Base-by-base conservation (phyloP, 1,140 invertebrate species). In the Scylla paramamosain region DNA sequence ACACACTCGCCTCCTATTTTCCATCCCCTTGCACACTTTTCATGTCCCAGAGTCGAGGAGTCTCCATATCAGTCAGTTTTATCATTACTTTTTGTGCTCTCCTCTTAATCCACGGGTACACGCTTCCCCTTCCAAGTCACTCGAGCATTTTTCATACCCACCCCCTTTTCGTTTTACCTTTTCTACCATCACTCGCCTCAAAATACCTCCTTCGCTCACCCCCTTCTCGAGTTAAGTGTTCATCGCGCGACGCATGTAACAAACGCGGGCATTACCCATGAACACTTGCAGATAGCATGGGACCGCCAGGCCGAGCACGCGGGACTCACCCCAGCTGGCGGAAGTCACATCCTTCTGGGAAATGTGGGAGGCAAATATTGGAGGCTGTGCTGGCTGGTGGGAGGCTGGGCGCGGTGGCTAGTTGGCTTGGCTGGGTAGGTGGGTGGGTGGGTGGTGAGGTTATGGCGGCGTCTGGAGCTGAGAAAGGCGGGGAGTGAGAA, bases 291-390 rank as follows among this genome's bases (percentile, higher is more conserved):
- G 25, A 77, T 77, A 77, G n/a, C 67, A 77, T n/a, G 67, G n/a
- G 67, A 77, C 67, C 67, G 20, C 67, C 67, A 77, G 25, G 67
- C 67, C 67, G 25, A n/a, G 25, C 67, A 20, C 67, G 67, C 25
- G 67, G 67, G 67, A 77, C 67, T 20, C 67, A 77, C 25, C 67
- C 67, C 67, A 77, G 67, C 67, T 77, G 67, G 20, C 67, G 67
- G 25, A n/a, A n/a, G 67, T 77, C 67, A n/a, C 67, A 77, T 77
- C 25, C 67, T 77, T 77, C 67, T 77, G 67, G 67, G 25, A 77
- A 77, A n/a, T 77, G 67, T 77, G 25, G 67, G 67, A 77, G 67
- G 67, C 67, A 77, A 77, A 77, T 77, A 77, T 77, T 77, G 67
- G 67, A 77, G 67, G 25, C n/a, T n/a, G 67, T 77, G 16, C 25